Conservation (phyloP, 2,797 vertebrate genomes). For the Fundulus diaphanus region DNA sequence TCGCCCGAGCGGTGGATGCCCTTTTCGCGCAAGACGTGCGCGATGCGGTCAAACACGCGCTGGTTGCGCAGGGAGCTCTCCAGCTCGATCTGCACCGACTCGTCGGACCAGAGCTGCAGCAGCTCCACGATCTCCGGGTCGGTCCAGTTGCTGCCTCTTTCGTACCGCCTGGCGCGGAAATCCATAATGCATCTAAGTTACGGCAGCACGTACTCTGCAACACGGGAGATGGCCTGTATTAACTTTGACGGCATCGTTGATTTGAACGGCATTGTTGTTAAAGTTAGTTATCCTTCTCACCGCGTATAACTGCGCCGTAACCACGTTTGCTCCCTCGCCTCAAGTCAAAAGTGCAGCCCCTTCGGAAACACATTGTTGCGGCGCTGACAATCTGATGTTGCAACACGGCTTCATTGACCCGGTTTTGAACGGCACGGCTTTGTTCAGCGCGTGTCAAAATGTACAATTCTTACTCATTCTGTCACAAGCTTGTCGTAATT, state of each 20-base stretch:
- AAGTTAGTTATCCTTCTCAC: background rate
- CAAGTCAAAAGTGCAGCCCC: slow-evolving; percentile 39
- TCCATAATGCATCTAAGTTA: slow-evolving; percentile 78
- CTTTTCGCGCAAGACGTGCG: slow-evolving; percentile 85
- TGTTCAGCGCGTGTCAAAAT: background rate
- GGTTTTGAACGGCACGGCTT: background rate
- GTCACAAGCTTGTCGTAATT: slow-evolving; percentile 34
- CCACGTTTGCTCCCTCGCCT: slow-evolving; percentile 35
- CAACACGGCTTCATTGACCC: slow-evolving; percentile 9
- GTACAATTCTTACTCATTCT: slow-evolving; percentile 1
- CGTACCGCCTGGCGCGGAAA: slow-evolving; percentile 88
- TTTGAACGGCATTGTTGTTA: background rate
- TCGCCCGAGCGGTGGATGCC: slow-evolving; percentile 89
- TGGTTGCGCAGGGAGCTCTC: slow-evolving; percentile 92
- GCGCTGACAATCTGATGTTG: slow-evolving; percentile 34
- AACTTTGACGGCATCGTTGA: slow-evolving; percentile 15
- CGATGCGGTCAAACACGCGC: slow-evolving; percentile 91
- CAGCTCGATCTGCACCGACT: slow-evolving; percentile 87
- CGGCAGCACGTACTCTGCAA: slow-evolving; percentile 24
- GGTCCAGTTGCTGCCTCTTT: slow-evolving; percentile 91
- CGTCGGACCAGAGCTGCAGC: slow-evolving; percentile 90
- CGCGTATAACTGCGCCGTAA: background rate
- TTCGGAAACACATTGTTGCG: slow-evolving; percentile 14
- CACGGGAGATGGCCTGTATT: background rate
- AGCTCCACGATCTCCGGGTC: slow-evolving; percentile 92